Percentiles rank a stretch among this genome's conserved stretches.
phyloP scores from a whole-genome alignment of 2,888 invertebrate genomes.

The Cecidostiba fungosa region DNA sequence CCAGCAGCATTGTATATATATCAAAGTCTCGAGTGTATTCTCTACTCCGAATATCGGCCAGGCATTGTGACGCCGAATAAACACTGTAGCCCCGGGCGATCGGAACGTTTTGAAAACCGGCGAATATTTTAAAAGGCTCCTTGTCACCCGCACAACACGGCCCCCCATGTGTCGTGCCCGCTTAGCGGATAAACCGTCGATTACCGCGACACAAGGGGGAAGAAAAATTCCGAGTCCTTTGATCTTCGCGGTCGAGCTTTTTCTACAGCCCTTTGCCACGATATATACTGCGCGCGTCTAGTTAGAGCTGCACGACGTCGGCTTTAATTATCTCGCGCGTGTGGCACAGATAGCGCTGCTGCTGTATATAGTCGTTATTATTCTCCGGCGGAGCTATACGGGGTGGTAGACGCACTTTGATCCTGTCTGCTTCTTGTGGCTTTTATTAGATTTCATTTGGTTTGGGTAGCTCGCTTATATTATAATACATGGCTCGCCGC shows the following conservation, averaged over 20 bases:
- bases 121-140: neutral
- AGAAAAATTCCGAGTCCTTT: constrained; percentile 21
- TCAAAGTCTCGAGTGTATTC: neutral
- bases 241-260: constrained; percentile 25
- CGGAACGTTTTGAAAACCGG: constrained; percentile 19
- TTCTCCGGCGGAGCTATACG: neutral
- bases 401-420: neutral
- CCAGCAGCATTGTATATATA: neutral
- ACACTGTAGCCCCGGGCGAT: constrained; percentile 45
- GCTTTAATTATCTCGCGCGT: neutral
- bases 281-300: neutral
- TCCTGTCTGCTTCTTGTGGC: neutral
- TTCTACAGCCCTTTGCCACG: neutral
- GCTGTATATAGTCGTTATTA: neutral
- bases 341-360: neutral
- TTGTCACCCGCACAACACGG: neutral
- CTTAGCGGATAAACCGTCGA: constrained; percentile 32
- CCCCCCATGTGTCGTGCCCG: neutral
- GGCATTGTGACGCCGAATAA: constrained; percentile 32
- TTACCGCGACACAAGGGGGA: constrained; percentile 36
- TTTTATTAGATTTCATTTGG: neutral
- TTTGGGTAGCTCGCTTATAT: neutral
- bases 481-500: too few relatives aligned
- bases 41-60: neutral
- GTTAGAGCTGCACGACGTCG: neutral